Conservation (phyloP, 2,888 invertebrate genomes). For the Drosophila suboccidentalis region DNA sequence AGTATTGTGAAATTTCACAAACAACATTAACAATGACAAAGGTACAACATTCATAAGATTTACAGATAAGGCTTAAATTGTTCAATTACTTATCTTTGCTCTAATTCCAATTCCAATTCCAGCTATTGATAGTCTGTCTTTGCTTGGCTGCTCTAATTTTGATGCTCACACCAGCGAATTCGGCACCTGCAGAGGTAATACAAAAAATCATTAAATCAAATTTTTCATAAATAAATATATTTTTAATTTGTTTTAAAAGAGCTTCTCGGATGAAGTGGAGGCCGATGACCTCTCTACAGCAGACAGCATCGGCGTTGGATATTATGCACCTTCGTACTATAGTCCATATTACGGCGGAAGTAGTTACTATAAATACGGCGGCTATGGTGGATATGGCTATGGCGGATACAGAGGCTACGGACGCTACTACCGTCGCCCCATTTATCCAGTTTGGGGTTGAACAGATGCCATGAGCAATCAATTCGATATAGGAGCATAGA, state of each 20-base stretch:
- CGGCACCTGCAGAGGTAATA: constrained; percentile 63
- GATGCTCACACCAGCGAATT: constrained; percentile 10
- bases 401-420: constrained; percentile 56
- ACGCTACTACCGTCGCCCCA: constrained; percentile 65
- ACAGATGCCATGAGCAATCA: not conserved
- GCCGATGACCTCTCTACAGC: constrained; percentile 65
- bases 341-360: constrained; percentile 62
- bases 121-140: constrained; percentile 47
- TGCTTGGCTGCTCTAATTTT: constrained; percentile 37
- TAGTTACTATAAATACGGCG: constrained; percentile 62
- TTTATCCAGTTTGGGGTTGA: constrained; percentile 68
- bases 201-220: not conserved
- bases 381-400: constrained; percentile 63
- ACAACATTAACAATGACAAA: constrained; percentile 63
- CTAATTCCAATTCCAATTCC: constrained; percentile 48
- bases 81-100: constrained; percentile 29
- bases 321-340: constrained; percentile 62
- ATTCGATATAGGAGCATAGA: constrained; percentile 6
- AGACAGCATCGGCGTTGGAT: constrained; percentile 66
- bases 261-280: constrained; percentile 16
- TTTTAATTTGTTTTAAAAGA: constrained; percentile 9
- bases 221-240: not conserved
- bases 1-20: constrained; percentile 58
- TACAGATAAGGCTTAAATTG: not conserved
- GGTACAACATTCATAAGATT: constrained; percentile 41